A percentile compares a stretch with the other conserved stretches of the same genome.
Conservation (phyloP, 2,113 vertebrate genomes). For the Corythornis madagascariensis region DNA sequence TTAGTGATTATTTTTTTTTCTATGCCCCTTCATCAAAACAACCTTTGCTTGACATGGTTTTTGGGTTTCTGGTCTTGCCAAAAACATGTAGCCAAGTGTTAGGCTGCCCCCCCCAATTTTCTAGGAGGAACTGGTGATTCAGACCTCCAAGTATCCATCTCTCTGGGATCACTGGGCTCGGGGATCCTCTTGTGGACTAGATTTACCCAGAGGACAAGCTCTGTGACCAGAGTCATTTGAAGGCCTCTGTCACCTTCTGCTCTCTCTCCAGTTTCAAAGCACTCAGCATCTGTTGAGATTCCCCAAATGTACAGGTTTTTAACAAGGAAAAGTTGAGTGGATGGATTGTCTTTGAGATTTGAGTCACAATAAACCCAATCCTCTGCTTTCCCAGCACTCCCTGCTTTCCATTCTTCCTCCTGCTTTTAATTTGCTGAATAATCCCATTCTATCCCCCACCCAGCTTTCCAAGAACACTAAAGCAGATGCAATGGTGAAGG, state of each 20-base stretch:
- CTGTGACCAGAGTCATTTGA: accelerated
- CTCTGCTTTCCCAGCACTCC: neutral
- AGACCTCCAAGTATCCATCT: neutral
- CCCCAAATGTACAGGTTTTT: accelerated
- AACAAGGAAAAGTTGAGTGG: neutral
- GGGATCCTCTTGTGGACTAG: neutral
- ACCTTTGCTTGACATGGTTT: neutral
- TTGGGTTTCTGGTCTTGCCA: neutral
- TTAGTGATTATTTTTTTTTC: neutral
- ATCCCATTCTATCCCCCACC: neutral
- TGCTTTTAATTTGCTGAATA: neutral
- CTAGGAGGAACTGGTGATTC: neutral
- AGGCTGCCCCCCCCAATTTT: neutral
- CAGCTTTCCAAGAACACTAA: conserved; percentile 88
- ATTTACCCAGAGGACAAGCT: neutral
- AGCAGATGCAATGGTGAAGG: conserved; percentile 86
- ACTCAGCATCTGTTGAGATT: neutral
- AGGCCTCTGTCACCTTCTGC: neutral
- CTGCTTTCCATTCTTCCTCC: neutral
- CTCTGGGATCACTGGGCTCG: neutral
- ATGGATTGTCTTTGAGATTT: neutral
- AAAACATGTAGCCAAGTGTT: neutral
- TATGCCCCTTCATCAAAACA: accelerated
- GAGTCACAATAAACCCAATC: accelerated
- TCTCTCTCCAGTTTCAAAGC: neutral